A percentile compares a stretch with the other conserved stretches of the same genome.
These are phyloP conservation scores for Pseudomyrmex sp. DNA, from an alignment of 1,140 invertebrate species.

Conservation along the genomic window DNA sequence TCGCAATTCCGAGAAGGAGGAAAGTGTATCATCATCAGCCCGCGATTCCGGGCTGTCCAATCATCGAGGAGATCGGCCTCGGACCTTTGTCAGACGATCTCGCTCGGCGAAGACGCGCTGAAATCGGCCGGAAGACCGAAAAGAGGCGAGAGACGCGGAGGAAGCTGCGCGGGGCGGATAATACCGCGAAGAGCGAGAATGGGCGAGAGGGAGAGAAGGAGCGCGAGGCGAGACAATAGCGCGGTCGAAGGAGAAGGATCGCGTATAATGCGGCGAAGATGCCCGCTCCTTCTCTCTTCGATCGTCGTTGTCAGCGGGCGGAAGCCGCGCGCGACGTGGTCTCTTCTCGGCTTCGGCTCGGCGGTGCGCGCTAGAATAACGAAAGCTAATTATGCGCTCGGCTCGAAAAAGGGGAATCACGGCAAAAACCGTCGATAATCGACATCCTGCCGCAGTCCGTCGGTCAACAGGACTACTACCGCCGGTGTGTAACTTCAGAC, in stretches of 20 bases:
- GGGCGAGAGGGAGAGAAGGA: neutral
- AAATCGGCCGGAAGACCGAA: slow-evolving; percentile 31
- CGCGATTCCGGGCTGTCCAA: neutral
- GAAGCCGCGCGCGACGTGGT: slow-evolving; percentile 52
- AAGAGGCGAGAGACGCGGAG: neutral
- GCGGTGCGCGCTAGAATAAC: slow-evolving; percentile 79
- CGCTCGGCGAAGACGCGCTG: slow-evolving; percentile 13
- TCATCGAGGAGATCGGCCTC: slow-evolving; percentile 21
- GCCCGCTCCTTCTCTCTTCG: slow-evolving; percentile 2
- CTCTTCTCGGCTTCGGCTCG: slow-evolving; percentile 6
- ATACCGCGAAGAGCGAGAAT: slow-evolving; percentile 45
- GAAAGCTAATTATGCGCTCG: slow-evolving; percentile 80
- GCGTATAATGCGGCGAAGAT: slow-evolving; percentile 25
- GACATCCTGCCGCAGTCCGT: slow-evolving; percentile 76
- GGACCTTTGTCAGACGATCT: slow-evolving; percentile 27
- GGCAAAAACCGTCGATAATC: slow-evolving; percentile 77
- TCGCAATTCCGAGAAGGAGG: slow-evolving; percentile 8
- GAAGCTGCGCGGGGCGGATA: slow-evolving; percentile 6
- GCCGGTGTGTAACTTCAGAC: slow-evolving; percentile 70
- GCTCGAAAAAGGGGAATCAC: slow-evolving; percentile 61
- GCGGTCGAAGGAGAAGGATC: slow-evolving; percentile 6
- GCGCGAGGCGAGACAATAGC: slow-evolving; percentile 17
- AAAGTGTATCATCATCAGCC: slow-evolving; percentile 37
- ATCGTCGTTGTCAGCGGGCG: slow-evolving; percentile 65
- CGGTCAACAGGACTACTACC: slow-evolving; percentile 70